Conservation (phyloP, 2,888 invertebrate species). For the Chamaedrilus cognettii region DNA sequence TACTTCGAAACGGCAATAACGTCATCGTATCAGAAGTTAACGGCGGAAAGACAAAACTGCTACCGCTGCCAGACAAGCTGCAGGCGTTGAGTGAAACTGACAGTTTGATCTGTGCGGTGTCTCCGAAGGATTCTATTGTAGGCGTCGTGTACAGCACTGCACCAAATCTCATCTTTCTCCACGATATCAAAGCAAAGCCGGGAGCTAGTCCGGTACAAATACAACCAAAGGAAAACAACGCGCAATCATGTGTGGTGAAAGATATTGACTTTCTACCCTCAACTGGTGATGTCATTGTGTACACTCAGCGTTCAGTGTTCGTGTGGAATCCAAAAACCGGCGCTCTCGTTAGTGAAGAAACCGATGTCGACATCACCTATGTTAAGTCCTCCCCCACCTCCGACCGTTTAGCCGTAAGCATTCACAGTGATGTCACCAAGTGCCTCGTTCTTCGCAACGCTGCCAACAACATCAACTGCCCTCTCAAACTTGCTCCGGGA, state of each 20-base stretch:
- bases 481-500: conserved; percentile 12
- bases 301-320: no score
- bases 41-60: conserved; percentile 7
- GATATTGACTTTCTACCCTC: conserved; percentile 33
- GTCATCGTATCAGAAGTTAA: conserved; percentile 26
- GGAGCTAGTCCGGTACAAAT: neutral
- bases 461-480: conserved; percentile 23
- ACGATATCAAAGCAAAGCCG: neutral
- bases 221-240: neutral
- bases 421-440: conserved; percentile 10
- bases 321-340: conserved; percentile 35
- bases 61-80: conserved; percentile 11
- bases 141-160: neutral
- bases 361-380: conserved; percentile 20
- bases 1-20: conserved; percentile 26
- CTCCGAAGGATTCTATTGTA: conserved; percentile 11
- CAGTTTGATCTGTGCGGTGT: neutral
- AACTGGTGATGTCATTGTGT: conserved; percentile 31
- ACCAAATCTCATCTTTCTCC: neutral
- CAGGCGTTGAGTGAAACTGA: neutral
- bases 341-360: conserved; percentile 14
- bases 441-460: conserved; percentile 28
- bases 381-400: conserved; percentile 29
- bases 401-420: conserved; percentile 33
- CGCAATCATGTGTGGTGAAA: conserved; percentile 6